phyloP scores from a whole-genome alignment of 2,113 vertebrate genomes.

The Camarhynchus parvulus region DNA sequence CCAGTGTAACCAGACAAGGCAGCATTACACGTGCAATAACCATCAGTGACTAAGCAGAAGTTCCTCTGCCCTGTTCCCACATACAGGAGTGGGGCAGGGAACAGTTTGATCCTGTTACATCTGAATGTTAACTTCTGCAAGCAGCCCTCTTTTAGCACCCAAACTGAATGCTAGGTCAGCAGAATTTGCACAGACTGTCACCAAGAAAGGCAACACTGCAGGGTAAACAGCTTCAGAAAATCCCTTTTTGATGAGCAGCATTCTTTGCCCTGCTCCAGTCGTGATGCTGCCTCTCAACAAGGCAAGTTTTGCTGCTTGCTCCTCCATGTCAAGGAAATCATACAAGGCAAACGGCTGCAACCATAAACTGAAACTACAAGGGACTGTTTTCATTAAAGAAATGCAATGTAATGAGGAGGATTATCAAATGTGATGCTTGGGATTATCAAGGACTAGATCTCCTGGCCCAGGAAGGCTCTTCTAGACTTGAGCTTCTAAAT shows the following conservation, averaged over 20 bases:
- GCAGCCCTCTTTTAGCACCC: neutral
- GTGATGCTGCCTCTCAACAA: neutral
- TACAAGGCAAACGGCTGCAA: neutral
- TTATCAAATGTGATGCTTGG: neutral
- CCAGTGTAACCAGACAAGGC: neutral
- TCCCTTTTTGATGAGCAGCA: neutral
- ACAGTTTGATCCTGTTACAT: neutral
- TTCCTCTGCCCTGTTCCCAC: neutral
- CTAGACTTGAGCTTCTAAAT: neutral
- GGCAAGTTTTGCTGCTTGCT: neutral
- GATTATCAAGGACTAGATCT: slow-evolving; percentile 7
- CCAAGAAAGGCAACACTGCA: neutral
- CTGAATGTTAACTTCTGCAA: neutral
- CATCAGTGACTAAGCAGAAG: slow-evolving; percentile 39
- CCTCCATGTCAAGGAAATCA: neutral
- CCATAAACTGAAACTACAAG: neutral
- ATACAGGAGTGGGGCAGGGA: neutral
- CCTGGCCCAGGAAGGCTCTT: neutral
- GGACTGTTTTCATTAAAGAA: neutral
- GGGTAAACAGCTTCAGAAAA: slow-evolving; percentile 41
- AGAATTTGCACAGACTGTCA: neutral
- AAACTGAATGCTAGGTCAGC: neutral
- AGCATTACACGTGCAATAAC: neutral
- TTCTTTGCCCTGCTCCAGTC: neutral
- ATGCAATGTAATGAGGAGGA: neutral